phyloP scores from a whole-genome alignment of 1,140 invertebrate species.

The Diprion similis region DNA sequence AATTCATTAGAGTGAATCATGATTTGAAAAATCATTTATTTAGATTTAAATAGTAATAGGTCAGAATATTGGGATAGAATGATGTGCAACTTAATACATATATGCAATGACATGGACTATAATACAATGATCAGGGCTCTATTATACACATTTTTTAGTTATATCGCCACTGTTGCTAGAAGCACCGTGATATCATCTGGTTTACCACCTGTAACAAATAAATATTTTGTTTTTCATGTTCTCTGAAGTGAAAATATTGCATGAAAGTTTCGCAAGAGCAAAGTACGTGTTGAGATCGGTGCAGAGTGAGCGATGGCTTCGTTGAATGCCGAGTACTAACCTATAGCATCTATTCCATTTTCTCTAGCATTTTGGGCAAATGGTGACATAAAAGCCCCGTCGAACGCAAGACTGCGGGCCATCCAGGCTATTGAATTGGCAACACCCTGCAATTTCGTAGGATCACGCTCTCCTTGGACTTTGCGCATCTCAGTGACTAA shows the following conservation, averaged over 20 bases:
- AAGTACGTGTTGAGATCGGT: neutral
- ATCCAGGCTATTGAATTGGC: conserved; percentile 95
- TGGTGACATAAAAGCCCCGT: conserved; percentile 93
- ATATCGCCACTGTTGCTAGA: conserved; percentile 86
- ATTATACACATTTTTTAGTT: conserved; percentile 59
- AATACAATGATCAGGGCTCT: conserved; percentile 58
- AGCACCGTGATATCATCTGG: conserved; percentile 98
- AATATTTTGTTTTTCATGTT: conserved; percentile 10
- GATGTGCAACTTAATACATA: conserved; percentile 48
- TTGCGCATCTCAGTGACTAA: conserved; percentile 82
- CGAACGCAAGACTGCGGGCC: conserved; percentile 91
- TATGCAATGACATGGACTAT: conserved; percentile 58
- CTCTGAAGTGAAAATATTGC: conserved; percentile 11
- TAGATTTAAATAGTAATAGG: conserved; percentile 50
- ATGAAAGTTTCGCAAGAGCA: conserved; percentile 16
- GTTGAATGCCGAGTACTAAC: conserved; percentile 61
- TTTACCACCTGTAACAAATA: conserved; percentile 84
- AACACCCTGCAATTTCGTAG: conserved; percentile 81
- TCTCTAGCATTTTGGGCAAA: conserved; percentile 91
- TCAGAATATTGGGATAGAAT: conserved; percentile 45
- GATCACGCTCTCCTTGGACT: conserved; percentile 74
- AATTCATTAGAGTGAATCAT: neutral
- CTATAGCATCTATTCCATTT: conserved; percentile 91
- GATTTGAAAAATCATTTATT: conserved; percentile 48
- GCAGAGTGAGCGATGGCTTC: neutral